Base-by-base conservation (phyloP, 2,113 vertebrate genomes). In the Origma solitaria region DNA sequence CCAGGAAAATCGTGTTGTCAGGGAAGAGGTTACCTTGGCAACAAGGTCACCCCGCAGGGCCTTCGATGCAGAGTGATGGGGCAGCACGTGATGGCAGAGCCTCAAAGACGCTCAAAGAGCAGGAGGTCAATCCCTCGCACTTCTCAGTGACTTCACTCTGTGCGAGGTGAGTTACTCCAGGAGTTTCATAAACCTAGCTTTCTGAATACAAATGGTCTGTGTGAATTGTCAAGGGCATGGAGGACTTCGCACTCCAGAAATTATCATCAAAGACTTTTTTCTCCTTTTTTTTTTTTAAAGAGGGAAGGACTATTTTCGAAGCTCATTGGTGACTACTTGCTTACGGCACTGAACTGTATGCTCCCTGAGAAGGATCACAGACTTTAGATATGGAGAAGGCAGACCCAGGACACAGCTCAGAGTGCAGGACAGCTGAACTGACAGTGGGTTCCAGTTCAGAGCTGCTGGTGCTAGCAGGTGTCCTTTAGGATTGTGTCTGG, bases 1-100 rank as follows among this genome's bases (percentile, higher is more conserved):
- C 5, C 0, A 80, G 45, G 70, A 93, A 42, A 72, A 47, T 19
- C 0, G 0, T 50, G 33, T 44, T 83, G 91, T 88, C 68, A 88
- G 64, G 60, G 50, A 83, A 58, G 87, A 82, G n/a, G 83, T 93
- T 93, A 81, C 92, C 92, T 69, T 94, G 88, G 86, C 92, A 96
- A 92, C 92, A 31, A 77, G 88, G 90, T 93, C 88, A 93, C 35
- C 62, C 2, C 3, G 71, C 72, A 44, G 71, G 88, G 27, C 50
- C 61, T 35, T 37, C 0, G 0, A 25, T 13, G 44, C 42, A 23
- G 79, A 61, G 54, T 22, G 86, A 49, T 70, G 78, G 75, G 90
- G 75, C 85, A 76, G 61, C 79, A 69, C 0, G 4, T 69, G 88
- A 72, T 33, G 42, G 82, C 62, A 73, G 45, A 75, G 68, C 64